Percentiles rank a stretch among this genome's conserved stretches.
Evolutionary conservation across 2,797 vertebrate genomes (phyloP).

Genomic region (Neosilurus hyrtlii): DNA sequence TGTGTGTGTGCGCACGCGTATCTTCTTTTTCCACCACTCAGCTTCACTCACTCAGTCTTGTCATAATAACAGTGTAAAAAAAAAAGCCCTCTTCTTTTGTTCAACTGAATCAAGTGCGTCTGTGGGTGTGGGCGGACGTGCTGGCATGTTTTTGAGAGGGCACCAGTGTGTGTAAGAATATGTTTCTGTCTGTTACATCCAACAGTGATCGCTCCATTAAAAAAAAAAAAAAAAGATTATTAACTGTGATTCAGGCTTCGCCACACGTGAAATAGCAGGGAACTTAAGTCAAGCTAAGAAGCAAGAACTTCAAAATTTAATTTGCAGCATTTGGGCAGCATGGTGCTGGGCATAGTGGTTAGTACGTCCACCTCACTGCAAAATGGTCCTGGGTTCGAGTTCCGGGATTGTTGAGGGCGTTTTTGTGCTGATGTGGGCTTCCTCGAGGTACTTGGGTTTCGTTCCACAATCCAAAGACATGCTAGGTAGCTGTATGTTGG

Average conservation of each 20-base stretch:
- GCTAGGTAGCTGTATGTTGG: too few species aligned
- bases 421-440: too few species aligned
- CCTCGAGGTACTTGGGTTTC: too few species aligned
- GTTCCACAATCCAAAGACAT: too few species aligned
- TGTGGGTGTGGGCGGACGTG: background rate
- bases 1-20: background rate
- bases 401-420: too few species aligned
- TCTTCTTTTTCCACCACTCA: background rate
- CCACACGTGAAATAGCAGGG: background rate
- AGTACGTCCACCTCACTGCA: too few species aligned
- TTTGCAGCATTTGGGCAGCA: background rate
- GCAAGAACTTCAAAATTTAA: background rate
- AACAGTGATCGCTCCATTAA: background rate
- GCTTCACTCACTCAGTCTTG: constrained; percentile 2
- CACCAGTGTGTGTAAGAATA: background rate
- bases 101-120: background rate
- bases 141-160: background rate
- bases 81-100: background rate
- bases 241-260: background rate
- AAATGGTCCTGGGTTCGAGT: too few species aligned
- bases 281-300: background rate
- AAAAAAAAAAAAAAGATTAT: background rate
- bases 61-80: background rate
- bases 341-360: too few species aligned
- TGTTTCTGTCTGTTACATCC: background rate